Conservation (phyloP, 2,113 vertebrate genomes). For the Hymenochirus boettgeri region DNA sequence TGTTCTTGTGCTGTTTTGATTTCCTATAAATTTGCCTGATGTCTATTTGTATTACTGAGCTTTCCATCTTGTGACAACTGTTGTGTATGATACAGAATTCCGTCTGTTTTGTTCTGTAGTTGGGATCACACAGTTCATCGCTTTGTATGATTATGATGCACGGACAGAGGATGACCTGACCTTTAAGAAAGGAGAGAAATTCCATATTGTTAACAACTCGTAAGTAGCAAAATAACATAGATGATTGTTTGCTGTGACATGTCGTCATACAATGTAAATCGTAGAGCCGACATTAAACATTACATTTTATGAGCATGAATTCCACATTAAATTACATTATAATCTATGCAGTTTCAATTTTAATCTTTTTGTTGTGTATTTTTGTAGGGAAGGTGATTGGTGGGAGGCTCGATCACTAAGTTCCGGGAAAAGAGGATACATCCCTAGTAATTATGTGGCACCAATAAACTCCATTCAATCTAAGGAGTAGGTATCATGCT, state of each 20-base stretch:
- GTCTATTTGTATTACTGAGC: too few relatives aligned
- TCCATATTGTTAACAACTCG: conserved; percentile 94
- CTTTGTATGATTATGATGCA: conserved; percentile 89
- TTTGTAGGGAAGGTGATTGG: conserved; percentile 88
- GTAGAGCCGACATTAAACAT: too few relatives aligned
- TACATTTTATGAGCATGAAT: too few relatives aligned
- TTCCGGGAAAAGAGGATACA: conserved; percentile 80
- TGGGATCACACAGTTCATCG: conserved; percentile 84
- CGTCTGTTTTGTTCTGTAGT: conserved; percentile 55
- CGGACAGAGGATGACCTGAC: conserved; percentile 87
- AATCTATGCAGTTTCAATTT: too few relatives aligned
- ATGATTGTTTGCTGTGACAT: not conserved
- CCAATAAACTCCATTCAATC: conserved; percentile 94
- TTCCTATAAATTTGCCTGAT: too few relatives aligned
- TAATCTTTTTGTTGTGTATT: too few relatives aligned
- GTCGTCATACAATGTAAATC: too few relatives aligned
- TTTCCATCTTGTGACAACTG: too few relatives aligned
- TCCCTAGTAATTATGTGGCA: conserved; percentile 96
- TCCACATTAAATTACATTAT: too few relatives aligned
- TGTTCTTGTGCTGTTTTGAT: too few relatives aligned
- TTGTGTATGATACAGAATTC: too few relatives aligned
- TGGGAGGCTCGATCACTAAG: conserved; percentile 92
- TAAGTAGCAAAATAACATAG: conserved; percentile 50
- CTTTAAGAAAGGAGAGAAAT: conserved; percentile 91
- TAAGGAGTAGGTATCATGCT: conserved; percentile 78